phyloP scores from a whole-genome alignment of 92 coral and sea anemone species.

The Palythoa caribaeorum region DNA sequence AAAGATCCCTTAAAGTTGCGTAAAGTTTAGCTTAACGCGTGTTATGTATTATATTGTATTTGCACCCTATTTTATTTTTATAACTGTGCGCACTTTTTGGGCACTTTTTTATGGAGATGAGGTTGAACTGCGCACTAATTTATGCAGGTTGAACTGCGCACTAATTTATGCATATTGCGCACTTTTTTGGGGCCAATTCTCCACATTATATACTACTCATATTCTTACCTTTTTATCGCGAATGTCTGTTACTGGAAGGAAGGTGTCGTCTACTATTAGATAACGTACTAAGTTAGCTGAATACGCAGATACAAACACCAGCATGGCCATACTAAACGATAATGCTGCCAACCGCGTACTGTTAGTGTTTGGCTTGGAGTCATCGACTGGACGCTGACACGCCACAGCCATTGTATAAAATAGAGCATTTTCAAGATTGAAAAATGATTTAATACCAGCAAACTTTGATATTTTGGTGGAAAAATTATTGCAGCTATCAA shows the following conservation, averaged over 20 bases:
- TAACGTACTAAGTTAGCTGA: conserved; percentile 89
- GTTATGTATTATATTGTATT: too few species aligned
- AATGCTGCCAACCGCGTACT: conserved; percentile 84
- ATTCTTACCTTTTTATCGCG: conserved; percentile 80
- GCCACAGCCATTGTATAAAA: conserved; percentile 83
- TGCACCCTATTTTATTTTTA: too few species aligned
- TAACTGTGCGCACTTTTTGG: too few species aligned
- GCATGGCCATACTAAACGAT: conserved; percentile 89
- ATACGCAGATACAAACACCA: conserved; percentile 81
- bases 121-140: too few species aligned
- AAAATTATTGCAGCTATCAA: neutral
- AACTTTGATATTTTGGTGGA: neutral
- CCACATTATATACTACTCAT: neutral
- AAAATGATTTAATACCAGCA: conserved; percentile 18
- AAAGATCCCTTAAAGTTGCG: too few species aligned
- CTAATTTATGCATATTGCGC: too few species aligned
- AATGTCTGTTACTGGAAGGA: conserved; percentile 73
- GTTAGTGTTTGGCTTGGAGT: conserved; percentile 73
- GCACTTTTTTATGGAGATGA: too few species aligned
- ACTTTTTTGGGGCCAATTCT: too few species aligned
- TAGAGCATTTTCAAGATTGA: conserved; percentile 82
- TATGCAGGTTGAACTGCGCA: too few species aligned
- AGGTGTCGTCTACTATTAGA: conserved; percentile 82
- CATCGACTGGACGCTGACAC: conserved; percentile 84
- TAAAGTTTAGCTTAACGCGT: too few species aligned